Evolutionary conservation across 1,140 invertebrate species (phyloP).

Genomic region (Drusus annulatus): DNA sequence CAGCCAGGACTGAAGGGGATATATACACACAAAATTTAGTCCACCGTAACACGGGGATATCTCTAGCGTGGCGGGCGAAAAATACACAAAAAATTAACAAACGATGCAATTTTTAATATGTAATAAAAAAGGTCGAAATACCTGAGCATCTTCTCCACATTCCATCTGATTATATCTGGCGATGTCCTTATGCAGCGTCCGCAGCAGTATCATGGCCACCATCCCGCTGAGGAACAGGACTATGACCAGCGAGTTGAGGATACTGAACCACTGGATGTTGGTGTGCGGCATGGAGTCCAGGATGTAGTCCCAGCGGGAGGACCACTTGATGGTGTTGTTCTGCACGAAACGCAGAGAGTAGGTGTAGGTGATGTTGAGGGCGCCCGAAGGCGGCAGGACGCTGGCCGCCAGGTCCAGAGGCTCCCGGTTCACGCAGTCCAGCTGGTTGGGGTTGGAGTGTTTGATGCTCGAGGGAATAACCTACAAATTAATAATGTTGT

Average conservation of each 20-base stretch:
- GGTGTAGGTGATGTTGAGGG: constrained; percentile 85
- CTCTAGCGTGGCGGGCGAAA: too few species aligned
- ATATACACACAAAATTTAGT: too few species aligned
- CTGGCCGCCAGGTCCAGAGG: constrained; percentile 80
- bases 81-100: too few species aligned
- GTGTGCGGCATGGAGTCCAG: constrained; percentile 98
- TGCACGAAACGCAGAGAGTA: constrained; percentile 88
- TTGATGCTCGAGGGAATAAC: constrained; percentile 86
- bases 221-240: constrained; percentile 95
- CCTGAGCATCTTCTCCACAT: constrained; percentile 93
- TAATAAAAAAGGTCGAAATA: too few species aligned
- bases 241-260: constrained; percentile 91
- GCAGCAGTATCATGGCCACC: constrained; percentile 98
- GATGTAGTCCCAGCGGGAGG: constrained; percentile 99
- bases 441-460: constrained; percentile 69
- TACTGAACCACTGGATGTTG: constrained; percentile 99
- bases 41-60: too few species aligned
- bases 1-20: too few species aligned
- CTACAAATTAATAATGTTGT: constrained; percentile 57
- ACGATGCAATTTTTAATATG: too few species aligned
- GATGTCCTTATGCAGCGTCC: constrained; percentile 98
- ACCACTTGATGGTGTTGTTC: constrained; percentile 95
- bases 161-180: constrained; percentile 98
- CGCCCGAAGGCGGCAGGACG: constrained; percentile 69
- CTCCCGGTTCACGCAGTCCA: constrained; percentile 73